Evolutionary conservation across 2,113 vertebrate species (phyloP), one percentile per base, ranked within the genome.

Genomic region (Aplodontia rufa): DNA sequence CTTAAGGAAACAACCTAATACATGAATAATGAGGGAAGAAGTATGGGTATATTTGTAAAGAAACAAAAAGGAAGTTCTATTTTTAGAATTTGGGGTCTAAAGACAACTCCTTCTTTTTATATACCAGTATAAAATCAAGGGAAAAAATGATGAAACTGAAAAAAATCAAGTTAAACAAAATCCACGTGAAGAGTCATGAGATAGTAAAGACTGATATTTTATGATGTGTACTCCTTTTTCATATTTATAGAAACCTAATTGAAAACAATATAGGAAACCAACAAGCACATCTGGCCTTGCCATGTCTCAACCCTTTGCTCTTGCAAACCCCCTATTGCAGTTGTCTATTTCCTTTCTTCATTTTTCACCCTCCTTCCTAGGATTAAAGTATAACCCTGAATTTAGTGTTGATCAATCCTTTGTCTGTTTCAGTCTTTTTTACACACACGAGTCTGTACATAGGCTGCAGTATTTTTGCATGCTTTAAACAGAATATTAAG

Each of bases 41-140:
- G 30, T 95, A 55, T 78, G 79, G 60, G 80, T 13, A 28, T 91
- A 32, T 64, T 97, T 89, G 92, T 90, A 83, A 89, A 62, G 62
- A 94, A 91, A 90, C 60, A 86, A 76, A 68, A 88, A 95, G 53
- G 53, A 71, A 74, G 49, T 3, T 49, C 12, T 87, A 60, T 62
- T 94, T 94, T 85, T 94, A 91, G 89, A 85, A 72, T 62, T 51
- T 55, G 12, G 71, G 2, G 0, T 64, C 45, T 90, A 80, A 94
- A 96, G 75, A 85, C 84, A 89, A 60, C 17, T n/a, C 9, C 45
- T 58, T 62, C 13, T 90, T 16, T 81, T 91, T 95, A 79, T 49
- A 62, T 83, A 49, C 26, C 28, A 86, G 37, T 86, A 51, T 69
- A 53, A 91, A 66, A 69, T 74, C 26, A 75, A 94, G 60, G 72